Conservation (phyloP, 1,140 invertebrate genomes). For the Zaprionus capensis region DNA sequence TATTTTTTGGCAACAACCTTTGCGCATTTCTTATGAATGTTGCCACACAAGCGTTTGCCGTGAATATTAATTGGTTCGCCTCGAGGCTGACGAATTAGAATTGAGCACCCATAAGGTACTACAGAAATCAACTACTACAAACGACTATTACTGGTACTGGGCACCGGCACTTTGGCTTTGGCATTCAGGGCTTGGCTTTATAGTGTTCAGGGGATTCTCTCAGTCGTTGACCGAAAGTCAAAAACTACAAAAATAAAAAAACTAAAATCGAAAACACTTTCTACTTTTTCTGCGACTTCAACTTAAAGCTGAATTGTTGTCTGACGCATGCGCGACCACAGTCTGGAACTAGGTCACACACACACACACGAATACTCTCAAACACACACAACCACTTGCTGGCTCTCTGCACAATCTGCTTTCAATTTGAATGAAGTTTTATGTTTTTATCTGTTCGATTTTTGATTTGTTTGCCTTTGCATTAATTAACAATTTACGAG, state of each 20-base stretch:
- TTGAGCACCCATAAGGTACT: constrained; percentile 46
- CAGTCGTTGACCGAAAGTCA: constrained; percentile 3
- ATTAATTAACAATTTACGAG: constrained; percentile 71
- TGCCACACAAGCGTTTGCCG: constrained; percentile 67
- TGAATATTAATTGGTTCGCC: constrained; percentile 74
- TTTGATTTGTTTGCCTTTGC: constrained; percentile 70
- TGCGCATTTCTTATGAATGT: constrained; percentile 63
- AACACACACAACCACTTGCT: neutral
- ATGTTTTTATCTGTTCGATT: constrained; percentile 40
- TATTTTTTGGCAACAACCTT: constrained; percentile 55
- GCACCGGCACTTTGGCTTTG: neutral
- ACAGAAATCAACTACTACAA: neutral
- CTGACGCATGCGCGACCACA: constrained; percentile 57
- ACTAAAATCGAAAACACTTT: constrained; percentile 60
- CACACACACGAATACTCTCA: constrained; percentile 27
- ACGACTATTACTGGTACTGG: neutral
- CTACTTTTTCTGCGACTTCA: constrained; percentile 64
- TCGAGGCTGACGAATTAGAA: constrained; percentile 66
- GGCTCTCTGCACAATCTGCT: constrained; percentile 44
- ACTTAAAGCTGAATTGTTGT: constrained; percentile 33
- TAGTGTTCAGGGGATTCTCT: neutral
- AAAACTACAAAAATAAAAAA: constrained; percentile 11
- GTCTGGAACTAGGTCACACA: constrained; percentile 65
- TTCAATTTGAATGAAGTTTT: constrained; percentile 66
- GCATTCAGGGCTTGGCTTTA: neutral